phyloP scores from a whole-genome alignment of 2,888 invertebrate genomes.

The Drosophila rubida region DNA sequence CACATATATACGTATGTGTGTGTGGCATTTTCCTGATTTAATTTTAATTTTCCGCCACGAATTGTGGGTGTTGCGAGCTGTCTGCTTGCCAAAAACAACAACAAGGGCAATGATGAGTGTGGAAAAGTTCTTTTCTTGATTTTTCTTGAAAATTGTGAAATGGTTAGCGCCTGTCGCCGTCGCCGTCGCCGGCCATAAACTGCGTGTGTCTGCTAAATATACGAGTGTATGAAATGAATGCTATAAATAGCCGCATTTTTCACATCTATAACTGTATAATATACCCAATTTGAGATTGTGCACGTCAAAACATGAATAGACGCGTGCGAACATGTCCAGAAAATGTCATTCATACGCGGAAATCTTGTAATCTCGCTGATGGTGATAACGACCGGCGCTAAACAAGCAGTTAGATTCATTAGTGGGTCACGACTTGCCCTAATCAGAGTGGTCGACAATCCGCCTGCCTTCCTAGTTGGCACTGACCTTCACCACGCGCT shows the following conservation, averaged over 20 bases:
- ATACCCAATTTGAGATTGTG: slow-evolving; percentile 31
- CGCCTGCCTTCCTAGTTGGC: slow-evolving; percentile 26
- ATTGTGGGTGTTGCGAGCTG: slow-evolving; percentile 36
- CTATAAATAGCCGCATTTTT: slow-evolving; percentile 41
- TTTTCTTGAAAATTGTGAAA: slow-evolving; percentile 59
- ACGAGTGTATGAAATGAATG: slow-evolving; percentile 4
- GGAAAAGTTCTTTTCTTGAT: slow-evolving; percentile 50
- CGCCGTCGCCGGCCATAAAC: slow-evolving; percentile 58
- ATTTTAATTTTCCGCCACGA: slow-evolving; percentile 34
- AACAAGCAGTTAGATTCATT: slow-evolving; percentile 12
- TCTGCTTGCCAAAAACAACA: slow-evolving; percentile 18
- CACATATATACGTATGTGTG: slow-evolving; percentile 1
- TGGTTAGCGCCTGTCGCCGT: slow-evolving; percentile 73
- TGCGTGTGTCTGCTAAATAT: slow-evolving; percentile 20
- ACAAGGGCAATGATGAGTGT: slow-evolving; percentile 10
- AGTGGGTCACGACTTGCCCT: slow-evolving; percentile 39
- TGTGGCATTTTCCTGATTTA: slow-evolving; percentile 42
- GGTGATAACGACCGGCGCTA: slow-evolving; percentile 55
- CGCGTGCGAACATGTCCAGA: slow-evolving; percentile 44
- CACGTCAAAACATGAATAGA: slow-evolving; percentile 46
- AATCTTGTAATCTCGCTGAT: slow-evolving; percentile 26
- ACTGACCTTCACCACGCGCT: slow-evolving; percentile 57
- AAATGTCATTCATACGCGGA: slow-evolving; percentile 45
- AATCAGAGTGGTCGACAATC: slow-evolving; percentile 35
- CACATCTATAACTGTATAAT: slow-evolving; percentile 39